Conservation (phyloP, 2,888 invertebrate genomes). For the Hanleya hanleyi region DNA sequence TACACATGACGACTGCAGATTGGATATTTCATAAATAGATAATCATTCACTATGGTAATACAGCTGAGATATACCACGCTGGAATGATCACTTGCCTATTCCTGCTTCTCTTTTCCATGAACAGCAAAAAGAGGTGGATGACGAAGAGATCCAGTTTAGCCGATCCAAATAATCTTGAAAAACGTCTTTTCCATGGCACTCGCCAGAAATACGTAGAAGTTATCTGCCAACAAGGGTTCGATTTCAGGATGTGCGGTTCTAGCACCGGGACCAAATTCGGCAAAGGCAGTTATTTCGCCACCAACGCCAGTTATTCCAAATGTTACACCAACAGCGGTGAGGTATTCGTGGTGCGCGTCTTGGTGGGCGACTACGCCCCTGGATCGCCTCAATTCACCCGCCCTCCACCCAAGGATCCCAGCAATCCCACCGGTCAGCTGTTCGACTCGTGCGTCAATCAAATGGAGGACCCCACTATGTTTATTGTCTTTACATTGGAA, state of each 20-base stretch:
- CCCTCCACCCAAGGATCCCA: slow-evolving; percentile 51
- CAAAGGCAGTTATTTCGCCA: slow-evolving; percentile 61
- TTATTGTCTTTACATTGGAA: slow-evolving; percentile 58
- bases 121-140: slow-evolving; percentile 51
- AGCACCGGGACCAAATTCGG: slow-evolving; percentile 51
- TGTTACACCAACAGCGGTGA: slow-evolving; percentile 37
- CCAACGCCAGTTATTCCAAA: slow-evolving; percentile 45
- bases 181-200: slow-evolving; percentile 58
- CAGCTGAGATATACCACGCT: too few species aligned
- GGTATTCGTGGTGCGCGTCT: slow-evolving; percentile 59
- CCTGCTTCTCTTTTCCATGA: too few species aligned
- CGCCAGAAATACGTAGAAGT: slow-evolving; percentile 39
- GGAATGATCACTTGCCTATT: too few species aligned
- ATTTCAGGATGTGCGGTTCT: slow-evolving; percentile 56
- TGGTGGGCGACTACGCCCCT: slow-evolving; percentile 52
- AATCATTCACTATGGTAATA: too few species aligned
- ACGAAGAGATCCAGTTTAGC: slow-evolving; percentile 32
- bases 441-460: slow-evolving; percentile 63
- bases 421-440: slow-evolving; percentile 46
- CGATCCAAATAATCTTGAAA: slow-evolving; percentile 34
- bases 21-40: too few species aligned
- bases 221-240: slow-evolving; percentile 60
- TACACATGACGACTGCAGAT: too few species aligned
- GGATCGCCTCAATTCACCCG: slow-evolving; percentile 48
- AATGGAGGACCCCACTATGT: slow-evolving; percentile 50